Evolutionary conservation across 2,797 vertebrate genomes (phyloP).

Genomic region (Glyptemys insculpta): DNA sequence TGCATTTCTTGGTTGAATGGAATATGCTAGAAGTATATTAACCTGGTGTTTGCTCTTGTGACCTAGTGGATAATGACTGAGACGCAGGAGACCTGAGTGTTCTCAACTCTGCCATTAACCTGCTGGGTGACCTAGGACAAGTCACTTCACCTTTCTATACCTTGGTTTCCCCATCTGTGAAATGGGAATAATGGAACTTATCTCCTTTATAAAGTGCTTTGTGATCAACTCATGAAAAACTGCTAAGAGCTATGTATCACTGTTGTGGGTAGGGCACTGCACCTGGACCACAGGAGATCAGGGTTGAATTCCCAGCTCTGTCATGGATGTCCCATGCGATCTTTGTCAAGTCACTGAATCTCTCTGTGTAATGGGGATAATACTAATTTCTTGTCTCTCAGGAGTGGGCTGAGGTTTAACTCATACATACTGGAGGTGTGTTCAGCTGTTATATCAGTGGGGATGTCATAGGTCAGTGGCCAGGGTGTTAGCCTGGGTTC

Average conservation of each 20-base stretch:
- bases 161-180: rapidly evolving
- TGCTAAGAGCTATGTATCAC: background rate
- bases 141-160: background rate
- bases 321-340: too few relatives aligned
- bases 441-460: background rate
- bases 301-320: background rate
- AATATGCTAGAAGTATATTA: background rate
- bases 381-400: too few relatives aligned
- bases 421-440: background rate
- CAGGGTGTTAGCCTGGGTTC: background rate
- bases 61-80: background rate
- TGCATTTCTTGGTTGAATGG: background rate
- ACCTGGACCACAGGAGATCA: background rate
- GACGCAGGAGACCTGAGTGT: background rate
- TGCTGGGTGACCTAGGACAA: background rate
- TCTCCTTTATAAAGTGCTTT: background rate
- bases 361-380: background rate
- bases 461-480: background rate
- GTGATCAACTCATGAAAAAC: background rate
- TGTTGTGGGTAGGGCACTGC: background rate
- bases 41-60: rapidly evolving
- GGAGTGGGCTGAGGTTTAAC: too few relatives aligned
- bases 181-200: rapidly evolving
- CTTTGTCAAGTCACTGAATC: background rate
- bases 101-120: background rate